Evolutionary conservation across 2,113 vertebrate genomes (phyloP).

Genomic region (Halcyon malimbica): DNA sequence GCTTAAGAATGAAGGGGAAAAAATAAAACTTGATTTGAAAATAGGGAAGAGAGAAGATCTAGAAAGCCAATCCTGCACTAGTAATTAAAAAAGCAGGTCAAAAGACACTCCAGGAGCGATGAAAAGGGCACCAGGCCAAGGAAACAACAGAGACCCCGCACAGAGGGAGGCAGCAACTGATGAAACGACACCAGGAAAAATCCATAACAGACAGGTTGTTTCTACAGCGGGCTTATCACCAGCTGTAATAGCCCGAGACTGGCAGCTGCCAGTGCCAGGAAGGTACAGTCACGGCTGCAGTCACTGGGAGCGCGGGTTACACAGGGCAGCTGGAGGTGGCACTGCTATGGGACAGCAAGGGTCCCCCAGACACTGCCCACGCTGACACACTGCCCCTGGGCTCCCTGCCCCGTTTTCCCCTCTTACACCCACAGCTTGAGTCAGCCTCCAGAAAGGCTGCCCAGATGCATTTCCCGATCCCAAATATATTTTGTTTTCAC

Average conservation of each 20-base stretch:
- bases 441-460: background rate
- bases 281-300: background rate
- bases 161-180: background rate
- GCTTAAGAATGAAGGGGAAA: background rate
- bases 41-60: background rate
- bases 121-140: background rate
- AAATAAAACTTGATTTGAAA: background rate
- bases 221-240: background rate
- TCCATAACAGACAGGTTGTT: background rate
- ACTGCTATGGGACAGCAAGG: fast-evolving
- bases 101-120: background rate
- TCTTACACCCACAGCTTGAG: background rate
- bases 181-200: background rate
- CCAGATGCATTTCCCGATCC: background rate
- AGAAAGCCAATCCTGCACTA: background rate
- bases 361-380: background rate
- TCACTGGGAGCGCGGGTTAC: background rate
- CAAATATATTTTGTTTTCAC: background rate
- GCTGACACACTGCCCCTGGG: fast-evolving
- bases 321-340: fast-evolving
- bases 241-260: background rate
- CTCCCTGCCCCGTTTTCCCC: background rate
- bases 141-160: background rate
- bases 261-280: background rate
- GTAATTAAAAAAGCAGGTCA: background rate